phyloP scores from a whole-genome alignment of 2,797 vertebrate genomes.

The Melanotaenia nigrans region DNA sequence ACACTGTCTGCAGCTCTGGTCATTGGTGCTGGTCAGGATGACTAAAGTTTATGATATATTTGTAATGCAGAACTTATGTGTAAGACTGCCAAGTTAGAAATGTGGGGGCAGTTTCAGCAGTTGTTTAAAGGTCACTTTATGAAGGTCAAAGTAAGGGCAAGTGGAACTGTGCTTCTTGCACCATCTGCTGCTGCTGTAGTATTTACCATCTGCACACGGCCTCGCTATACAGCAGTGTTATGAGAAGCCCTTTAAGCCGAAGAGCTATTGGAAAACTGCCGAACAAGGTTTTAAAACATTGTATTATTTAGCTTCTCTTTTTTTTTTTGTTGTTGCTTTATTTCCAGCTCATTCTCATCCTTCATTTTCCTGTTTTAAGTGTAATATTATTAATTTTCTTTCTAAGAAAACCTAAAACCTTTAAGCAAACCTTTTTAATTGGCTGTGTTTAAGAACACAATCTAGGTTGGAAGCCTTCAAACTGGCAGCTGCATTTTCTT shows the following conservation, averaged over 20 bases:
- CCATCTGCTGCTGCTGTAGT: conserved; percentile 43
- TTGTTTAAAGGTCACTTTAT: conserved; percentile 18
- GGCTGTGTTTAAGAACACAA: conserved; percentile 1
- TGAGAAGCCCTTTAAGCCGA: conserved; percentile 39
- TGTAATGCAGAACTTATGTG: neutral
- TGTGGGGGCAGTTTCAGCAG: neutral
- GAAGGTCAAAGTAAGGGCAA: conserved; percentile 26
- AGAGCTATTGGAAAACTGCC: conserved; percentile 44
- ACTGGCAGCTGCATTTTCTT: conserved; percentile 1
- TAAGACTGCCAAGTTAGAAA: conserved; percentile 1
- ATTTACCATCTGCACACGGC: conserved; percentile 32
- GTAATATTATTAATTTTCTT: neutral
- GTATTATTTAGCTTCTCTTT: conserved; percentile 11
- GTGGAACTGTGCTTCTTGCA: conserved; percentile 19
- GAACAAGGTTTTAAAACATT: conserved; percentile 31
- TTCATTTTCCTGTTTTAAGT: neutral
- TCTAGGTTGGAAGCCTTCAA: neutral
- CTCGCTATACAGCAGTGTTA: conserved; percentile 23
- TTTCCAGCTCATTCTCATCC: neutral
- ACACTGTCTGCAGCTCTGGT: neutral
- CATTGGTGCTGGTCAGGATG: neutral
- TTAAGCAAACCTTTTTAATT: neutral
- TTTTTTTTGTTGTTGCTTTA: conserved; percentile 4
- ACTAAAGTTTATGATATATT: neutral
- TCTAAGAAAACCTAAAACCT: neutral